Evolutionary conservation across 2,888 invertebrate species (phyloP), one percentile per base, ranked within the genome.

Genomic region (Crioceris asparagi): DNA sequence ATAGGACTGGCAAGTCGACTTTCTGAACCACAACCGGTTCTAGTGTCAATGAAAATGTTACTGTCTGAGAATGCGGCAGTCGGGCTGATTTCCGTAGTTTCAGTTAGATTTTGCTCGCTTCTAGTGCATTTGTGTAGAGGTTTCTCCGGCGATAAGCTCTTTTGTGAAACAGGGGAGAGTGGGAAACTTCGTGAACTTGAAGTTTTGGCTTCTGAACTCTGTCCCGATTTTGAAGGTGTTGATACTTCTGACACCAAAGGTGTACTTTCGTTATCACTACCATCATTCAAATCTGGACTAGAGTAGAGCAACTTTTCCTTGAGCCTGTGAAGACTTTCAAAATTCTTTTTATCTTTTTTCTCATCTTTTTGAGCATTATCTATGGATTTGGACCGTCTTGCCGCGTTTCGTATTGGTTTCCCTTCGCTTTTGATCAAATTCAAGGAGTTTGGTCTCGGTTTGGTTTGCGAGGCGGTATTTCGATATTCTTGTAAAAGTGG

Each of bases 241-340:
- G 59, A 61, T 7, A 59, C 49, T 44, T 62, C 61, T 0, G 71
- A 71, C 5, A 81, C 77, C 41, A 81, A 67, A 38, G 79, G 79
- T 2, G 80, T 77, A 48, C 74, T 74, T 54, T 82, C 82, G 57
- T 79, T 79, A 55, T 79, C 79, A 56, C 73, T 60, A 3, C 45
- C 53, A 19, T 61, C 61, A 30, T 61, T 59, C 36, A 60, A 43
- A 23, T 60, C 60, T 0, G 56, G 59, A 46, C 56, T 62, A 6
- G 62, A 61, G 43, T 61, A 59, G 14, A 64, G 41, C 11, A 65
- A 47, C 45, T 62, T 62, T 35, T 64, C 65, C 45, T 61, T 62
- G 2, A 64, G 47, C 32, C 55, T 52, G 14, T 61, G 56, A 3
- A 64, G 39, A 27, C 57, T 59, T 30, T 61, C 61, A 16, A 59